Base-by-base conservation (phyloP, 92 coral and sea anemone genomes). In the Chrysogorgia sp. region DNA sequence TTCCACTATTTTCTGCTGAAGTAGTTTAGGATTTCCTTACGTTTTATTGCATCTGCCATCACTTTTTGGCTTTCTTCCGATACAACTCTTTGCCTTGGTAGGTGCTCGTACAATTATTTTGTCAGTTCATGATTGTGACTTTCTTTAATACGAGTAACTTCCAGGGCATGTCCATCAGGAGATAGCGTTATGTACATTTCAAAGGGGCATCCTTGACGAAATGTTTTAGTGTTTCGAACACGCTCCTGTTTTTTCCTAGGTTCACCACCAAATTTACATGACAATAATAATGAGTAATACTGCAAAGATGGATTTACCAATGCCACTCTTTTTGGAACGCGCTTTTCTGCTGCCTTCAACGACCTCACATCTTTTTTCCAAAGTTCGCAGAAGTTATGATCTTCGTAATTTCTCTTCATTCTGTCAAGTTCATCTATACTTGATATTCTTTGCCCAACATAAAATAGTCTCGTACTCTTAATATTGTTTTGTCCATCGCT, bases 151-250 rank as follows among this genome's bases (percentile, higher is more conserved):
- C 89, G 83, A 35, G 26, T 34, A 22, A 88, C 88, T 58, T 84
- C 53, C 31, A 84, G 82, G 37, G 80, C 70, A 59, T 88, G 83
- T 2, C 92, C 89, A 64, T 84, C 85, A 33, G 55, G 52, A 2
- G 89, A 61, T 52, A 88, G 49, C 10, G 74, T 33, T 24, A 88
- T 40, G 70, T 66, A 82, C 0, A 80, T 60, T 64, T 88, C 55
- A 80, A 84, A 66, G 40, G 88, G 83, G 40, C 86, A 88, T 56
- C 86, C 86, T 79, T 87, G 86, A 31, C 76, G 83, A 80, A 79
- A 72, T 40, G 86, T 48, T 49, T 80, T 70, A 29, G 87, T 87
- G 40, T 79, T 87, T 79, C 86, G 74, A 63, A 47, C 49, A 50
- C 56, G 64, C 26, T 26, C 75, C 19, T 65, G 15, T 65, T 34